phyloP scores from a whole-genome alignment of 1,140 invertebrate genomes.

The Drosophila watanabei region DNA sequence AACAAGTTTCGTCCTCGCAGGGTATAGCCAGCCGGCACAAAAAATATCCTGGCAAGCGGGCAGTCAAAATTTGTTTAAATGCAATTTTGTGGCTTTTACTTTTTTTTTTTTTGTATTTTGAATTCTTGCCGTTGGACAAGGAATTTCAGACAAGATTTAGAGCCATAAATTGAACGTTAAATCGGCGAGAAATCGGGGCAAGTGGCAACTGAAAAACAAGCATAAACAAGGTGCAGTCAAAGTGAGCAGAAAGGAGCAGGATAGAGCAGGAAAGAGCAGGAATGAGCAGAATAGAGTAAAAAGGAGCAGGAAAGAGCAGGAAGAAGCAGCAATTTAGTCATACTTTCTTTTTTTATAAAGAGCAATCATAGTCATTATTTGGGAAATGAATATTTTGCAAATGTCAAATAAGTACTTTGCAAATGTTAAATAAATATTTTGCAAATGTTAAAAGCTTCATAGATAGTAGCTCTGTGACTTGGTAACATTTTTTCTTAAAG shows the following conservation, averaged over 20 bases:
- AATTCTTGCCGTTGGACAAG: background rate
- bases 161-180: slow-evolving; percentile 21
- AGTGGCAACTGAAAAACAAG: slow-evolving; percentile 8
- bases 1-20: slow-evolving; percentile 25
- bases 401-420: no score
- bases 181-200: slow-evolving; percentile 9
- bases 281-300: no score
- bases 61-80: slow-evolving; percentile 62
- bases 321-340: no score
- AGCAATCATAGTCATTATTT: background rate
- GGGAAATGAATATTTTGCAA: no score
- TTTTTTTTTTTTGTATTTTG: background rate
- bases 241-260: background rate
- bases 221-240: slow-evolving; percentile 9
- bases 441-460: no score
- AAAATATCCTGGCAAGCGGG: slow-evolving; percentile 3
- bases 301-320: no score
- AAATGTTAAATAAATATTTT: no score
- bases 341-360: background rate
- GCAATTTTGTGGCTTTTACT: slow-evolving; percentile 47
- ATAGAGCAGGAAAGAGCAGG: no score
- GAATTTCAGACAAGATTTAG: slow-evolving; percentile 7
- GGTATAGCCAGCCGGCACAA: background rate
- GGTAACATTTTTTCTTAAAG: background rate
- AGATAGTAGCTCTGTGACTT: background rate